These are phyloP conservation scores for Sebastes variabilis DNA, from an alignment of 2,797 vertebrate species.

Conservation along the genomic window DNA sequence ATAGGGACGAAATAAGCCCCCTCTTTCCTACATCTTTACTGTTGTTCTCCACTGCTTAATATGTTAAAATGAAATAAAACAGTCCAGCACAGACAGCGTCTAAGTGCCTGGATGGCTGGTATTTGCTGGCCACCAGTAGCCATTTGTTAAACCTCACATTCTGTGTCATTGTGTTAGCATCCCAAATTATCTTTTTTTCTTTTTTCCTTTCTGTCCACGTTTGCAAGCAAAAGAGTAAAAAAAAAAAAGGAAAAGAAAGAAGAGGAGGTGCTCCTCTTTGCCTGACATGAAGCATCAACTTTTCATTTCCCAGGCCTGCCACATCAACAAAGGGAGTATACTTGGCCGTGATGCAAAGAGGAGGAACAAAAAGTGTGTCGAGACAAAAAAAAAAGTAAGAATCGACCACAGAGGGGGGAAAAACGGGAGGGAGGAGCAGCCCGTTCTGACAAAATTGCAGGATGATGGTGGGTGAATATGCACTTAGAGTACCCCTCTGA, in stretches of 20 bases:
- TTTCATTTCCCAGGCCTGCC: constrained; percentile 82
- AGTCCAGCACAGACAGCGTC: background rate
- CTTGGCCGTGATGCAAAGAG: constrained; percentile 63
- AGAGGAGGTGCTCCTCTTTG: constrained; percentile 64
- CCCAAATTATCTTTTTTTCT: constrained; percentile 39
- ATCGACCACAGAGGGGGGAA: constrained; percentile 40
- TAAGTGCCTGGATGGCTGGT: background rate
- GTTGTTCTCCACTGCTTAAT: background rate
- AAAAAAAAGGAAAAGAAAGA: background rate
- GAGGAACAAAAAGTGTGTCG: constrained; percentile 66
- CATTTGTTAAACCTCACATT: constrained; percentile 12
- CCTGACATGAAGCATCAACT: constrained; percentile 65
- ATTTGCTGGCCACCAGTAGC: background rate
- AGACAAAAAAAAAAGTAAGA: constrained; percentile 58
- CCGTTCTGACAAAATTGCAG: constrained; percentile 1
- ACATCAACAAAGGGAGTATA: constrained; percentile 84
- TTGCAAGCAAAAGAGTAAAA: constrained; percentile 59
- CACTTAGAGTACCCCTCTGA: constrained; percentile 16
- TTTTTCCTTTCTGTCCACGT: constrained; percentile 67
- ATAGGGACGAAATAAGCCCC: background rate
- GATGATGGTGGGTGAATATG: constrained; percentile 31
- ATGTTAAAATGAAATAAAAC: background rate
- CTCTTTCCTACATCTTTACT: background rate
- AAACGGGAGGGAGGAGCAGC: constrained; percentile 34
- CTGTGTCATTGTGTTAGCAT: constrained; percentile 50